These are phyloP conservation scores for Anneissia japonica DNA, from an alignment of 35 echinoderm and acorn worm genomes.

Conservation along the genomic window DNA sequence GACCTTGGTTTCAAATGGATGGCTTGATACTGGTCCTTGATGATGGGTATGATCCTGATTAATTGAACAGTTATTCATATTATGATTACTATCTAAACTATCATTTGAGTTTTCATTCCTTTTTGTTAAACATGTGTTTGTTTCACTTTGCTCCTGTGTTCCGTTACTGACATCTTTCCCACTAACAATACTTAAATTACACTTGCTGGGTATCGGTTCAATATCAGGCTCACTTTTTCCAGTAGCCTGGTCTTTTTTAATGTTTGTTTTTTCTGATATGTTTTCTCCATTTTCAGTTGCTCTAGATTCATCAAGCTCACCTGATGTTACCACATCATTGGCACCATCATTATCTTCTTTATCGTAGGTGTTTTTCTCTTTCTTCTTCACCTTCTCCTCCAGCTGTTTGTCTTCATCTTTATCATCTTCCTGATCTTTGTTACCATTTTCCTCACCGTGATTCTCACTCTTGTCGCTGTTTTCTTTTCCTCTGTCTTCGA, in stretches of 20 bases:
- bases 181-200: no score
- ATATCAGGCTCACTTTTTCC: no score
- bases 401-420: background rate
- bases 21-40: background rate
- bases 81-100: background rate
- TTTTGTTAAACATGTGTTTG: background rate
- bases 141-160: no score
- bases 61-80: background rate
- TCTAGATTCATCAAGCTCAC: background rate
- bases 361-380: background rate
- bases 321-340: background rate
- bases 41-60: background rate
- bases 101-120: background rate
- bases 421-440: background rate
- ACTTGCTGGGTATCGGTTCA: no score
- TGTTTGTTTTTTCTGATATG: no score
- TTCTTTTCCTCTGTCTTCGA: background rate
- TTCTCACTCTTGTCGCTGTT: background rate
- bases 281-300: background rate
- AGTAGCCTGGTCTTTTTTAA: no score
- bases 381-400: background rate
- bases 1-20: background rate
- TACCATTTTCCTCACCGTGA: background rate
- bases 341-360: slow-evolving; percentile 12
- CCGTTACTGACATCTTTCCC: background rate